Evolutionary conservation across 2,797 vertebrate species (phyloP).

Genomic region (Tiaroga cobitis): DNA sequence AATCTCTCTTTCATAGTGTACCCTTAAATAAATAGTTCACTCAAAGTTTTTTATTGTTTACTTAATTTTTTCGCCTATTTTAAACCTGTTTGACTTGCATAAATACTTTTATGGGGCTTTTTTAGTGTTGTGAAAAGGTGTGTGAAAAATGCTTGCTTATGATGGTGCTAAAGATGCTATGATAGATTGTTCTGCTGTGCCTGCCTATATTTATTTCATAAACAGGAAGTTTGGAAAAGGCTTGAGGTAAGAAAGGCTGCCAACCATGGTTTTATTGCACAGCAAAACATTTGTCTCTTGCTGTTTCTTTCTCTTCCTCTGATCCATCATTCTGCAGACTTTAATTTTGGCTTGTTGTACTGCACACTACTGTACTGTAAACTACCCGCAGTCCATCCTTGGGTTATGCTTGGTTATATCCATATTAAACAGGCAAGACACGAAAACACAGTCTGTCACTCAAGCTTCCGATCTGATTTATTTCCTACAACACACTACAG

Average conservation of each 20-base stretch:
- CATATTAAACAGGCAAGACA: constrained; percentile 1
- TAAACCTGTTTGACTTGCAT: background rate
- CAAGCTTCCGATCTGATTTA: background rate
- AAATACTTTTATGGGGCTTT: background rate
- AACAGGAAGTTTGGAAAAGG: constrained; percentile 20
- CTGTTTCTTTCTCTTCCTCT: constrained; percentile 31
- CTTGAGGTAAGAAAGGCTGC: constrained; percentile 2
- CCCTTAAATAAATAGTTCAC: background rate
- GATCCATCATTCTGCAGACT: constrained; percentile 21
- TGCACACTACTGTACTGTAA: background rate
- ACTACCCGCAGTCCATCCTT: constrained; percentile 15
- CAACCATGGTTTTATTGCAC: background rate
- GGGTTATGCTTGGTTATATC: constrained; percentile 15
- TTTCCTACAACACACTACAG: constrained; percentile 15
- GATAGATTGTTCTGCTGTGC: constrained; percentile 7
- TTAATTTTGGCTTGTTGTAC: constrained; percentile 7
- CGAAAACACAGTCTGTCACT: constrained; percentile 15
- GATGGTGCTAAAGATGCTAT: background rate
- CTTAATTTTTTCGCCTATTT: background rate
- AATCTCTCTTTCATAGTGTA: background rate
- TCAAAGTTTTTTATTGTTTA: background rate
- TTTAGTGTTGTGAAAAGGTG: background rate
- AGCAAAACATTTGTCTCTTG: constrained; percentile 18
- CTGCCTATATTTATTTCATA: constrained; percentile 10
- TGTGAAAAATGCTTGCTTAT: background rate